Evolutionary conservation across 2,888 invertebrate genomes (phyloP).

Genomic region (Cantharis lateralis): DNA sequence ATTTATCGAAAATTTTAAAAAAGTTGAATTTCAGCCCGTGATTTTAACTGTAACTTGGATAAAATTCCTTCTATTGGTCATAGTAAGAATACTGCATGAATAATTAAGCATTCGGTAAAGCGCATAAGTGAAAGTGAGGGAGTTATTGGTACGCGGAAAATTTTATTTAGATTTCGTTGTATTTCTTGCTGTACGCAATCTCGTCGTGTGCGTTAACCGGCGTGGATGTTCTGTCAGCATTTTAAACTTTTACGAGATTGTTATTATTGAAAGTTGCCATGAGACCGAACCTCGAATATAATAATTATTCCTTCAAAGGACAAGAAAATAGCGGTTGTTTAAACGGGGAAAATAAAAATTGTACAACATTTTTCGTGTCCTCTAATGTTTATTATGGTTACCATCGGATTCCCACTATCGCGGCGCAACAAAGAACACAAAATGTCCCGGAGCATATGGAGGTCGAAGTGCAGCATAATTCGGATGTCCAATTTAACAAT

Average conservation of each 20-base stretch:
- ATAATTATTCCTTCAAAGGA: neutral
- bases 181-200: slow-evolving; percentile 29
- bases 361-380: slow-evolving; percentile 57
- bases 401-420: slow-evolving; percentile 51
- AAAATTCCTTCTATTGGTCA: neutral
- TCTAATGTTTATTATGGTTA: slow-evolving; percentile 62
- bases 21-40: neutral
- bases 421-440: slow-evolving; percentile 3
- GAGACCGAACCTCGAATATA: neutral
- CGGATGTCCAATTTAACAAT: slow-evolving; percentile 36
- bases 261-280: neutral
- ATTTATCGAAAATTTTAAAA: neutral
- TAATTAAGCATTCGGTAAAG: neutral
- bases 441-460: slow-evolving; percentile 22
- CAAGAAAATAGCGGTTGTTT: slow-evolving; percentile 27
- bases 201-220: slow-evolving; percentile 12
- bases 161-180: slow-evolving; percentile 33
- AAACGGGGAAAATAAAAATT: slow-evolving; percentile 37
- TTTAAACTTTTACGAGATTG: neutral
- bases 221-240: slow-evolving; percentile 3
- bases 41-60: neutral
- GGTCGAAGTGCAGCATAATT: slow-evolving; percentile 26
- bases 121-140: neutral
- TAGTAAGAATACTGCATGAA: neutral
- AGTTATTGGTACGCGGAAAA: slow-evolving; percentile 21